These are phyloP conservation scores for Tribolium freemani DNA, from an alignment of 2,888 invertebrate species.

Conservation along the genomic window DNA sequence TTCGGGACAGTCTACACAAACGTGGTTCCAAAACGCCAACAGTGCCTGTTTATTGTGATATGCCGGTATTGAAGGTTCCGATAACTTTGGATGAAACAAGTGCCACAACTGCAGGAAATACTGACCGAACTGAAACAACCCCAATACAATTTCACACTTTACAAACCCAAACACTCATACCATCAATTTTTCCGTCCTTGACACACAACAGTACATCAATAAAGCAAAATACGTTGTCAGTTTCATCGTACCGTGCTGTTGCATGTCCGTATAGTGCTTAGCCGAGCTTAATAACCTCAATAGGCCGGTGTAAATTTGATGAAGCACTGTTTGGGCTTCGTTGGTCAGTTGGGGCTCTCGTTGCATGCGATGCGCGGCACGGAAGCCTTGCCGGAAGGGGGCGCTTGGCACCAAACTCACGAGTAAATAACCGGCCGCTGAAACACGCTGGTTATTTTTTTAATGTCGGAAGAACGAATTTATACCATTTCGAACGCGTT, in stretches of 20 bases:
- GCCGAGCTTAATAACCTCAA: constrained; percentile 85
- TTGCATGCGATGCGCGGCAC: constrained; percentile 72
- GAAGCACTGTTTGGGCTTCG: constrained; percentile 72
- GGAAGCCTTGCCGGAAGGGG: constrained; percentile 90
- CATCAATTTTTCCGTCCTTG: constrained; percentile 93
- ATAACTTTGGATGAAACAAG: constrained; percentile 92
- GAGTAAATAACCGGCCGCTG: constrained; percentile 89
- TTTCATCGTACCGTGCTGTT: constrained; percentile 91
- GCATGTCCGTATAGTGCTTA: constrained; percentile 88
- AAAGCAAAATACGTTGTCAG: constrained; percentile 94
- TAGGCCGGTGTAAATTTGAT: constrained; percentile 81
- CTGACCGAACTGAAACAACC: constrained; percentile 81
- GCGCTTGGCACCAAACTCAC: constrained; percentile 93
- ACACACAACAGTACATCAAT: constrained; percentile 91
- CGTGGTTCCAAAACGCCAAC: constrained; percentile 94
- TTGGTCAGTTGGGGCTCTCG: constrained; percentile 70
- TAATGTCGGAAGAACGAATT: no score
- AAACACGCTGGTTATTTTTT: constrained; percentile 50
- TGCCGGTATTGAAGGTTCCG: constrained; percentile 94
- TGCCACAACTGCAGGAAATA: constrained; percentile 94
- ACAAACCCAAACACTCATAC: constrained; percentile 68
- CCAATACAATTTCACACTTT: not conserved
- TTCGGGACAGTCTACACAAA: constrained; percentile 92
- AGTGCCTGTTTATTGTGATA: constrained; percentile 96
- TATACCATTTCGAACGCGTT: constrained; percentile 85